Conservation (phyloP, 1,140 invertebrate genomes). For the Drosophila ambigua region DNA sequence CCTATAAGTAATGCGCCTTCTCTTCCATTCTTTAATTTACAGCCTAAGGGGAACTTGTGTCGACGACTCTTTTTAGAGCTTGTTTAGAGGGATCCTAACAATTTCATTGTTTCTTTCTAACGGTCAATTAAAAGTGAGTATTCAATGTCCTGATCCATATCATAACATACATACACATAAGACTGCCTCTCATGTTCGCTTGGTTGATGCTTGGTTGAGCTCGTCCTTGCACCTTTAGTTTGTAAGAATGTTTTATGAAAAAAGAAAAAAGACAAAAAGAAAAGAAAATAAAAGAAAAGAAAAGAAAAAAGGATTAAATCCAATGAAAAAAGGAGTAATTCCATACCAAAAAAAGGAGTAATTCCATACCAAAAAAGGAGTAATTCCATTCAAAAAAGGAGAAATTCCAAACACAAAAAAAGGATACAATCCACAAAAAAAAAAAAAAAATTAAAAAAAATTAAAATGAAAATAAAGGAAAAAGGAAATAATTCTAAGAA, state of each 20-base stretch:
- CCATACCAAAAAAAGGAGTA: slow-evolving; percentile 52
- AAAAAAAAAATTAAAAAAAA: slow-evolving; percentile 48
- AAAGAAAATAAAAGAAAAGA: slow-evolving; percentile 11
- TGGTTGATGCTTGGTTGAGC: slow-evolving; percentile 3
- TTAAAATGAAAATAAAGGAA: slow-evolving; percentile 34
- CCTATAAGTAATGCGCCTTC: slow-evolving; percentile 54
- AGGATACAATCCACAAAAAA: slow-evolving; percentile 25
- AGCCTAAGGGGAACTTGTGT: slow-evolving; percentile 83
- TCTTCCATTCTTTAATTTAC: slow-evolving; percentile 55
- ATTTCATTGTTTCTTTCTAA: slow-evolving; percentile 83
- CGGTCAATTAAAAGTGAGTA: slow-evolving; percentile 83
- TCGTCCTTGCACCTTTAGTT: slow-evolving; percentile 42
- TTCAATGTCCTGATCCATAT: slow-evolving; percentile 30
- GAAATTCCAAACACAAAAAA: slow-evolving; percentile 40
- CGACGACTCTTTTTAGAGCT: slow-evolving; percentile 83
- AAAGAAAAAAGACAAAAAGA: slow-evolving; percentile 40
- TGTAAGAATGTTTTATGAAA: slow-evolving; percentile 67
- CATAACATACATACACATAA: slow-evolving; percentile 4
- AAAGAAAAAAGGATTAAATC: slow-evolving; percentile 64
- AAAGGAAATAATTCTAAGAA: slow-evolving; percentile 37
- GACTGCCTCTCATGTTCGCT: slow-evolving; percentile 21
- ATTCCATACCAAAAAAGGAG: slow-evolving; percentile 58
- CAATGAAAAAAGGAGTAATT: slow-evolving; percentile 47
- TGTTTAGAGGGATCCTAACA: slow-evolving; percentile 82
- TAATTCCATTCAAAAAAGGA: slow-evolving; percentile 56